Conservation (phyloP, 2,113 vertebrate species). For the Syngnathus typhle region DNA sequence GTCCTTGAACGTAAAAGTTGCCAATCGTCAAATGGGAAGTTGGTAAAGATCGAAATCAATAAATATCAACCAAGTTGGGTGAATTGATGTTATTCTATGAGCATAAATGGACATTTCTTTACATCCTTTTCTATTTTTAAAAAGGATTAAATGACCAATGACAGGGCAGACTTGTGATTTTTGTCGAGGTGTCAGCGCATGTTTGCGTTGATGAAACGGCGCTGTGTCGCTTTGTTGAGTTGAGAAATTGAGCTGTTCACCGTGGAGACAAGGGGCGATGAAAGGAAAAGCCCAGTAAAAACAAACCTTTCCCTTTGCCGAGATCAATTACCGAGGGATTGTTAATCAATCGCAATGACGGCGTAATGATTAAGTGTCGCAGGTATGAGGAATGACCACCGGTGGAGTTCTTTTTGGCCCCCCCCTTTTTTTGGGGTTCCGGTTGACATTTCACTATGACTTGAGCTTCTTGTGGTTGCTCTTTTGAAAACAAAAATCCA, state of each 20-base stretch:
- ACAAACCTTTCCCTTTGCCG: conserved; percentile 65
- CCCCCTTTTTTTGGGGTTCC: conserved; percentile 26
- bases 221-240: conserved; percentile 4
- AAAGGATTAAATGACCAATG: neutral
- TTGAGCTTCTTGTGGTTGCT: neutral
- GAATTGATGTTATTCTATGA: too few relatives aligned
- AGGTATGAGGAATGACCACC: conserved; percentile 73
- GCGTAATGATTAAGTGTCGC: conserved; percentile 91
- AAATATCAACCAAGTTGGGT: neutral
- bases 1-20: neutral
- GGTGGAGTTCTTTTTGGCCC: conserved; percentile 2
- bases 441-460: conserved; percentile 49
- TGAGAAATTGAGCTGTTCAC: conserved; percentile 62
- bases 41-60: neutral
- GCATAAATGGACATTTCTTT: neutral
- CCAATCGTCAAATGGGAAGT: neutral
- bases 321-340: conserved; percentile 95
- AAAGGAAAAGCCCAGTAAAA: conserved; percentile 39
- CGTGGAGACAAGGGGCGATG: conserved; percentile 43
- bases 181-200: neutral
- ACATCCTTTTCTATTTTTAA: neutral
- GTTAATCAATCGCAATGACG: conserved; percentile 88
- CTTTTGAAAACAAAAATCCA: neutral
- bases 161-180: neutral
- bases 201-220: neutral